Conservation (phyloP, 2,888 invertebrate species). For the Coelinius sp. region DNA sequence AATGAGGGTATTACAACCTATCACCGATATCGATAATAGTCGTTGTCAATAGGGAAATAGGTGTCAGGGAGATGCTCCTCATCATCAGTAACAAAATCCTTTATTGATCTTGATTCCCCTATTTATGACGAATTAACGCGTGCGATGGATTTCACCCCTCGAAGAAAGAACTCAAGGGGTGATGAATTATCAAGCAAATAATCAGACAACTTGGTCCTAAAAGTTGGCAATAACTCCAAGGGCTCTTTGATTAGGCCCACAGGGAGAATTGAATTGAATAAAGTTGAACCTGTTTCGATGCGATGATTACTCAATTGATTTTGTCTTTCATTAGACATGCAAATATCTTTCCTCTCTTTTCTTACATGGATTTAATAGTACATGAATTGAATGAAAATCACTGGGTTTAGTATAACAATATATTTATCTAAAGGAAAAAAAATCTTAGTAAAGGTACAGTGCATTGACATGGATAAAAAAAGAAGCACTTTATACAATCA, state of each 20-base stretch:
- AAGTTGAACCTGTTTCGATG: not conserved
- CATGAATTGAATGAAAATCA: not conserved
- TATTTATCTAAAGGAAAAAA: constrained; percentile 10
- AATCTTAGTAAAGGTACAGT: not conserved
- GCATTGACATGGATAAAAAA: constrained; percentile 14
- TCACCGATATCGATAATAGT: constrained; percentile 23
- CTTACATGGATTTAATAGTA: not conserved
- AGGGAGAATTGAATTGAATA: not conserved
- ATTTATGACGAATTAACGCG: not conserved
- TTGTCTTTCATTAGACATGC: not conserved
- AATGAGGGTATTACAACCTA: constrained; percentile 34
- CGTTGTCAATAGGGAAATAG: constrained; percentile 24
- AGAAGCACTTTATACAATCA: constrained; percentile 1
- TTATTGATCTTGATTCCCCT: not conserved
- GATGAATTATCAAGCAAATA: not conserved
- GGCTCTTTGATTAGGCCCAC: not conserved
- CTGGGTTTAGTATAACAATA: not conserved
- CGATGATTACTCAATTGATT: not conserved
- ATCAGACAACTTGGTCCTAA: not conserved
- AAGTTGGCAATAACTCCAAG: constrained; percentile 2
- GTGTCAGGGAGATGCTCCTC: not conserved
- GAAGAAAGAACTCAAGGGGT: not conserved
- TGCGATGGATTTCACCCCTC: not conserved
- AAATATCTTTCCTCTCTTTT: not conserved
- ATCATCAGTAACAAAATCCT: not conserved